A percentile compares a stretch with the other conserved stretches of the same genome.
Evolutionary conservation across 2,797 vertebrate genomes (phyloP).

Genomic region (Acanthiza pusilla): DNA sequence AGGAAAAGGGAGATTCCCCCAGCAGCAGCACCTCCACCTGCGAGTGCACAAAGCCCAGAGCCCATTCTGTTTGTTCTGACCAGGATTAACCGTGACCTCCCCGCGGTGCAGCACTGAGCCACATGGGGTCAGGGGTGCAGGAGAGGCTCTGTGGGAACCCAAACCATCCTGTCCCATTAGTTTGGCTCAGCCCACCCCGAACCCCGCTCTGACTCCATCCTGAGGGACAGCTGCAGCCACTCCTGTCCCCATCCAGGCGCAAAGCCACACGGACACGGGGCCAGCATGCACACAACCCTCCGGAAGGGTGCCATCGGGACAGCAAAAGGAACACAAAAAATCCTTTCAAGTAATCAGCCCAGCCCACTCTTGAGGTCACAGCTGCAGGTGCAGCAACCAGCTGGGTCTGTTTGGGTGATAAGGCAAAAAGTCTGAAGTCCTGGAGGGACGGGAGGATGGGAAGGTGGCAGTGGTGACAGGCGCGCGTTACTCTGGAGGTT

Average conservation of each 20-base stretch:
- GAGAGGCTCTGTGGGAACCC: not conserved
- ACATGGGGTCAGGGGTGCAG: accelerated
- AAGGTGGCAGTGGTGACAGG: conserved; percentile 50
- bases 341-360: conserved; percentile 47
- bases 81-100: not conserved
- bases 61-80: accelerated
- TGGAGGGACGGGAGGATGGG: conserved; percentile 50
- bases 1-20: not conserved
- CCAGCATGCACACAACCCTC: not conserved
- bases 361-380: not conserved
- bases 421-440: conserved; percentile 66
- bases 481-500: conserved; percentile 44
- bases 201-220: not conserved
- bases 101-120: accelerated
- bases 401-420: conserved; percentile 31
- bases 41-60: not conserved
- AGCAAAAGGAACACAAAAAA: not conserved
- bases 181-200: not conserved
- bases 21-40: not conserved
- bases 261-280: not conserved
- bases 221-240: not conserved
- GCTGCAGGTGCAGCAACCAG: not conserved
- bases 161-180: accelerated
- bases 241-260: not conserved
- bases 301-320: not conserved